Base-by-base conservation (phyloP, 2,888 invertebrate species). In the Odontomyia ornata region DNA sequence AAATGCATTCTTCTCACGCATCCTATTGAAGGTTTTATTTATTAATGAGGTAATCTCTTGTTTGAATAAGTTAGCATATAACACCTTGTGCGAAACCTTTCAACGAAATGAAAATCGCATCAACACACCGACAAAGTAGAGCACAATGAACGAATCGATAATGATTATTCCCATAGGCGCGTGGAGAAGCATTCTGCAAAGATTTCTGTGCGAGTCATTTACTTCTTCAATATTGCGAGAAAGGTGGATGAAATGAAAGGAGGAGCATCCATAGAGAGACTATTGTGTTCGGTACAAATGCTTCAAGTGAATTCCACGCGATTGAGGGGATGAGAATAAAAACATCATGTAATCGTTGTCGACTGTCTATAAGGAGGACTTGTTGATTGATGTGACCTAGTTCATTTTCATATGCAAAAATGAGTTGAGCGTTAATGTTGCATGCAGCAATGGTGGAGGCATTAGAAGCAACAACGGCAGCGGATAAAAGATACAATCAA, bases 321-420 rank as follows among this genome's bases (percentile, higher is more conserved):
- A 15, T 18, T 52, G 52, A 52, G 18, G n/a, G 15, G 1, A 43
- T 9, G 30, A 56, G 47, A 69, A 72, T 25, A 56, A n/a, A 27
- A 52, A 72, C 30, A 56, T 28, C 71, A 72, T 72, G 71, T 56
- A 56, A 56, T 30, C 36, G 36, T 9, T 36, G 36, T 36, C 15
- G 52, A n/a, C 56, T 56, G 69, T 47, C 71, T 72, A 27, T 72
- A 36, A 36, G 36, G 36, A 36, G 56, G 27, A 72, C 71, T 72
- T 72, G 52, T 72, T 72, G 71, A 72, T 72, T 72, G 71, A 72
- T 72, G 71, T 72, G 71, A 72, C 71, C 71, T 28, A 72, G n/a
- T 56, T 72, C 30, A 11, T 9, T 27, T 64, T 23, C 15, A 28
- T 36, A 3, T 5, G 36, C 36, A 9, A 36, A n/a, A n/a, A 36